Conservation (phyloP, 2,113 vertebrate genomes). For the Paramisgurnus dabryanus region DNA sequence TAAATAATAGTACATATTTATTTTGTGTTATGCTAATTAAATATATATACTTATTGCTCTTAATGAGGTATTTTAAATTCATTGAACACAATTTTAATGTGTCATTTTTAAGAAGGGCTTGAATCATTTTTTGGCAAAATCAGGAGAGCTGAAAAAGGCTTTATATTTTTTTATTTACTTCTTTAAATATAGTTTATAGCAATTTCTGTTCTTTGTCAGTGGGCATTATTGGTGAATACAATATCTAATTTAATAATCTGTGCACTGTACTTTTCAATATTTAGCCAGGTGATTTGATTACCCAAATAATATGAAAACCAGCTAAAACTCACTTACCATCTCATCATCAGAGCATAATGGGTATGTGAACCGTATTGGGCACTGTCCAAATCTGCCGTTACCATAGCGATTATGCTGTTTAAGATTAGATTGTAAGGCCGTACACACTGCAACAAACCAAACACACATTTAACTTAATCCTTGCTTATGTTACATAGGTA, state of each 20-base stretch:
- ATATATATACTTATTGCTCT: no score
- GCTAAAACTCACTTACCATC: constrained; percentile 64
- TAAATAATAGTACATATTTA: no score
- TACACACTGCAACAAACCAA: constrained; percentile 65
- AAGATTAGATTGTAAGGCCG: constrained; percentile 3
- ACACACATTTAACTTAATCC: constrained; percentile 17
- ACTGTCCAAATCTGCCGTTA: constrained; percentile 40
- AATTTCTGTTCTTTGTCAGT: no score
- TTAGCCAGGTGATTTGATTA: not conserved
- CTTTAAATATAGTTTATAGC: no score
- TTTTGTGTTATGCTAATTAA: no score
- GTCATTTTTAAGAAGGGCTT: no score
- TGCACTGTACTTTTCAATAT: not conserved
- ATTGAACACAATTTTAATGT: no score
- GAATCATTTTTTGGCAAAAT: no score
- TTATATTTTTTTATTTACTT: not conserved
- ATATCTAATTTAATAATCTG: not conserved
- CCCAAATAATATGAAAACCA: not conserved
- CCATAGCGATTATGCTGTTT: constrained; percentile 3
- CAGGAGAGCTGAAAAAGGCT: no score
- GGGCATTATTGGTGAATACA: not conserved
- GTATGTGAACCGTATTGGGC: not conserved
- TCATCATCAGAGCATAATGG: constrained; percentile 68
- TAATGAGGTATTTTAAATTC: no score
- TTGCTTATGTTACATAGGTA: not conserved